Percentiles rank a stretch among this genome's conserved stretches.
Evolutionary conservation across 1,140 invertebrate species (phyloP).

Genomic region (Trissolcus basalis): DNA sequence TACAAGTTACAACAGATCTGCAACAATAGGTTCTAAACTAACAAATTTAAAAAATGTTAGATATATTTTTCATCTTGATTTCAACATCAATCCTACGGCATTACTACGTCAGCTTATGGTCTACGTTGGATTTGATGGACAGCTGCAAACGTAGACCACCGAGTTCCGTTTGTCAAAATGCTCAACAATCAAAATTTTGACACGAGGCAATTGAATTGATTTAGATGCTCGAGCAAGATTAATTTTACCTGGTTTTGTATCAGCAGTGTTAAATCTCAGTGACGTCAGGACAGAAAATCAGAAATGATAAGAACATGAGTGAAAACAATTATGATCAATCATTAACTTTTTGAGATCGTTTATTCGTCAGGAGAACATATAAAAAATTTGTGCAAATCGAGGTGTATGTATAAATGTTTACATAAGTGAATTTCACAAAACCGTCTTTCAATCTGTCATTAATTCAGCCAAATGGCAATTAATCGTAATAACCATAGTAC

Average conservation of each 20-base stretch:
- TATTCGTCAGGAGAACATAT: not conserved
- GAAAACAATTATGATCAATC: not conserved
- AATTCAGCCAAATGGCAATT: not conserved
- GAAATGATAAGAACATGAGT: too few relatives aligned
- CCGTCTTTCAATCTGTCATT: not conserved
- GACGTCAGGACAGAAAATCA: not conserved
- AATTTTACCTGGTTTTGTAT: conserved; percentile 19
- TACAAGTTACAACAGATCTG: too few relatives aligned
- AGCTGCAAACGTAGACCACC: conserved; percentile 43
- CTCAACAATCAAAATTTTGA: conserved; percentile 37
- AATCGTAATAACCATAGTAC: not conserved
- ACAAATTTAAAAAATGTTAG: not conserved
- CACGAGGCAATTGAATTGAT: conserved; percentile 39
- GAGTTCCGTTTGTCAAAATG: conserved; percentile 47
- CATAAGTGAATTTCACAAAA: not conserved
- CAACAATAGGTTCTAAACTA: not conserved
- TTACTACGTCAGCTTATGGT: conserved; percentile 38
- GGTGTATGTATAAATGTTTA: not conserved
- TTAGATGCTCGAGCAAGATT: conserved; percentile 33
- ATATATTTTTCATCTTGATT: conserved; percentile 1
- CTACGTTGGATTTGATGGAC: conserved; percentile 40
- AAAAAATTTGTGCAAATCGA: not conserved
- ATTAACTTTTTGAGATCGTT: conserved; percentile 16
- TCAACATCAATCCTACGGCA: conserved; percentile 16
- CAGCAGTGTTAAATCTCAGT: not conserved